These are phyloP conservation scores for Erythrolamprus reginae DNA, from an alignment of 2,113 vertebrate species.

Conservation along the genomic window DNA sequence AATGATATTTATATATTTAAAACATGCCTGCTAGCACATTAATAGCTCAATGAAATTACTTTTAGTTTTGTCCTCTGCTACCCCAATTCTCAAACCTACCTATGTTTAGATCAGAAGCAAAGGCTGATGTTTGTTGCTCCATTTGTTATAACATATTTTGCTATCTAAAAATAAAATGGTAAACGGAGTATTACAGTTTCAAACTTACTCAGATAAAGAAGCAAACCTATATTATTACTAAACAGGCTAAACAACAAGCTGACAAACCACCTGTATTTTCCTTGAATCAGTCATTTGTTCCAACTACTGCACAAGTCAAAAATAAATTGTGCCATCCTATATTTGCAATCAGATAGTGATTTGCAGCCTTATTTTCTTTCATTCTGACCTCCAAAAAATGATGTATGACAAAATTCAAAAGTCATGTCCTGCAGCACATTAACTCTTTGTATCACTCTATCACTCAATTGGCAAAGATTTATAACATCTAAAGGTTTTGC, in stretches of 20 bases:
- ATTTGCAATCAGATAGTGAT: neutral
- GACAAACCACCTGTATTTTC: neutral
- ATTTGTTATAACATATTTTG: neutral
- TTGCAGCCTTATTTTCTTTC: neutral
- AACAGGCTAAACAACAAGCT: neutral
- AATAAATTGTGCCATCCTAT: neutral
- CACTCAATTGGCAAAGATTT: constrained; percentile 13
- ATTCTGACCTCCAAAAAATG: constrained; percentile 7
- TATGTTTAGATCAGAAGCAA: neutral
- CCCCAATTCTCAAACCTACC: neutral
- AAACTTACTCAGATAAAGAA: neutral
- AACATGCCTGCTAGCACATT: neutral
- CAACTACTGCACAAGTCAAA: neutral
- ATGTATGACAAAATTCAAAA: constrained; percentile 3
- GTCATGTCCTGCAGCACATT: neutral
- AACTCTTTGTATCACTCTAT: neutral
- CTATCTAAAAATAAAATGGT: neutral
- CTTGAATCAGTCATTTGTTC: neutral
- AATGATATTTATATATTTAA: neutral
- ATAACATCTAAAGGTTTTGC: constrained; percentile 1
- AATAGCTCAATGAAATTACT: neutral
- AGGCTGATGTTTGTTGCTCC: neutral
- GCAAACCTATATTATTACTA: neutral
- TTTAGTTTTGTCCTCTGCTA: neutral
- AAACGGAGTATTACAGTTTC: neutral